Percentiles rank a stretch among this genome's conserved stretches.
Conservation (phyloP, 1,140 invertebrate genomes). For the Ditylenchus dipsaci region DNA sequence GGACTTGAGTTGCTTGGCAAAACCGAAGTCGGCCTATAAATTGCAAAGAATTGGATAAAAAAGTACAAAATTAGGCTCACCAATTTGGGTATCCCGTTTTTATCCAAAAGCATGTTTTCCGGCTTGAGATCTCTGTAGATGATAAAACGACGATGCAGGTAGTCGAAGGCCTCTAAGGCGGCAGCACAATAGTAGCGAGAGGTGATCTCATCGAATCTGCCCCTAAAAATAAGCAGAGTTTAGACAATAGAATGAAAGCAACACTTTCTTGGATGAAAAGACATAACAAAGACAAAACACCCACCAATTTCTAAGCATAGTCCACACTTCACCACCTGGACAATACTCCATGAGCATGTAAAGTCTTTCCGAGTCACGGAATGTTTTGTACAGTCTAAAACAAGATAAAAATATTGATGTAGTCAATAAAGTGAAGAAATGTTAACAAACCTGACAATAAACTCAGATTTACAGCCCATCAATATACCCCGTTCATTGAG, state of each 20-base stretch:
- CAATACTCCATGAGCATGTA: conserved; percentile 52
- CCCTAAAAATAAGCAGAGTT: conserved; percentile 29
- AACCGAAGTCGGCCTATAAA: conserved; percentile 36
- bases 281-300: conserved; percentile 61
- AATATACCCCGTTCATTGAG: conserved; percentile 44
- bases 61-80: conserved; percentile 10
- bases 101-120: conserved; percentile 45
- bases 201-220: conserved; percentile 70
- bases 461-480: conserved; percentile 35
- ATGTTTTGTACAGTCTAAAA: conserved; percentile 64
- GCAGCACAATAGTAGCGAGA: conserved; percentile 50
- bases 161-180: conserved; percentile 45
- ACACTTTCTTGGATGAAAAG: not conserved
- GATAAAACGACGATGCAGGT: conserved; percentile 37
- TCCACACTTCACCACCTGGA: conserved; percentile 49
- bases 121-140: conserved; percentile 46
- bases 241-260: too few species aligned
- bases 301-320: conserved; percentile 63
- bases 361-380: conserved; percentile 34
- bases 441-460: conserved; percentile 61
- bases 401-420: conserved; percentile 58
- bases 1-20: conserved; percentile 37
- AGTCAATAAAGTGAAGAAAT: conserved; percentile 7
- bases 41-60: not conserved
- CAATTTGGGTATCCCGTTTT: conserved; percentile 40